Conservation (phyloP, 2,113 vertebrate genomes). For the Takifugu bimaculatus region DNA sequence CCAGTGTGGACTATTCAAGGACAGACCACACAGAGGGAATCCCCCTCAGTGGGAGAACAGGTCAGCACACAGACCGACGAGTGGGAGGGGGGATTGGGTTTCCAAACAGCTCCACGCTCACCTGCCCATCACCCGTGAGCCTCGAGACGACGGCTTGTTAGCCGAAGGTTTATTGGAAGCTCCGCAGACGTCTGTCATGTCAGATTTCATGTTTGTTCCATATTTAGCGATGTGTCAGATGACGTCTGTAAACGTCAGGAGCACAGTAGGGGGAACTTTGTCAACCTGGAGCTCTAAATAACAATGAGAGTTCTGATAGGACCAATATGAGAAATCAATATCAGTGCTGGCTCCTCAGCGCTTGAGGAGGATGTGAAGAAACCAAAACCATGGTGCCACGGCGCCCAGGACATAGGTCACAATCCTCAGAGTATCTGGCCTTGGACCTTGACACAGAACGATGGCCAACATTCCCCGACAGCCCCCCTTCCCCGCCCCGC, state of each 20-base stretch:
- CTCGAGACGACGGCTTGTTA: constrained; percentile 10
- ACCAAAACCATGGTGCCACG: background rate
- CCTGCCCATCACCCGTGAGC: constrained; percentile 6
- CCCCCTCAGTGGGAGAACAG: constrained; percentile 18
- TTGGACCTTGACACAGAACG: constrained; percentile 53
- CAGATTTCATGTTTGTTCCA: constrained; percentile 31
- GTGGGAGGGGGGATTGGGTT: constrained; percentile 27
- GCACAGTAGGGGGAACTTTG: background rate
- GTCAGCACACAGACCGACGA: constrained; percentile 26
- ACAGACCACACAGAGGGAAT: constrained; percentile 33
- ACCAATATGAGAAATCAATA: no score
- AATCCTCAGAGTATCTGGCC: constrained; percentile 53
- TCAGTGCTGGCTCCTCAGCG: background rate
- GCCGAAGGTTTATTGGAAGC: constrained; percentile 21
- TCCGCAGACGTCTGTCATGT: constrained; percentile 13
- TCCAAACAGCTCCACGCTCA: constrained; percentile 29
- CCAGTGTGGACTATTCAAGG: no score
- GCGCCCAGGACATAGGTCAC: constrained; percentile 40
- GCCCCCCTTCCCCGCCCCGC: constrained; percentile 40
- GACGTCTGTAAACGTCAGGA: background rate
- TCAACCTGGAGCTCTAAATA: no score
- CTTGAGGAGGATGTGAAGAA: background rate
- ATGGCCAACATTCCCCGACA: constrained; percentile 64
- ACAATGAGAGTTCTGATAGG: no score
- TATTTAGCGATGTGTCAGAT: constrained; percentile 3